A percentile compares a stretch with the other conserved stretches of the same genome.
phyloP scores from a whole-genome alignment of 1,140 invertebrate genomes.

The Tribolium madens region DNA sequence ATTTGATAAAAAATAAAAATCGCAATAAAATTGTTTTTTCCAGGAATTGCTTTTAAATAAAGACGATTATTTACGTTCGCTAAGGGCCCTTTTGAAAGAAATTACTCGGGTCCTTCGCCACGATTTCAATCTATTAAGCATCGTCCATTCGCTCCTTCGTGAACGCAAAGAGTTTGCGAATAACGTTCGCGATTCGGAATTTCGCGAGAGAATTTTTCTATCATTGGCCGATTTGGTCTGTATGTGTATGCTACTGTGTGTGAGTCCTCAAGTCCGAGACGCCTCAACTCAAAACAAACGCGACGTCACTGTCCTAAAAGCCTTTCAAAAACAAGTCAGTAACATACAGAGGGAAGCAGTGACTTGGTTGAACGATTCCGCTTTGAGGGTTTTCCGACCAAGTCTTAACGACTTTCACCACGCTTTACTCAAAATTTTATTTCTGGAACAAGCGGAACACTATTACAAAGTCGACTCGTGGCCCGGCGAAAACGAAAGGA shows the following conservation, averaged over 20 bases:
- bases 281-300: constrained; percentile 71
- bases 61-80: constrained; percentile 90
- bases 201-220: constrained; percentile 85
- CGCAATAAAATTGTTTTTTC: too few relatives aligned
- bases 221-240: constrained; percentile 88
- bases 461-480: constrained; percentile 95
- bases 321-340: constrained; percentile 71
- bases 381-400: constrained; percentile 80
- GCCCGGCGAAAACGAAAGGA: constrained; percentile 89
- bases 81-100: constrained; percentile 87
- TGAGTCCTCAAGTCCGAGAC: constrained; percentile 83
- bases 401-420: constrained; percentile 80
- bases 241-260: constrained; percentile 84
- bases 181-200: constrained; percentile 72
- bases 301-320: constrained; percentile 67
- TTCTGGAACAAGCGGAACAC: constrained; percentile 86
- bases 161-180: constrained; percentile 71
- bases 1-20: neutral
- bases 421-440: constrained; percentile 87
- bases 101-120: constrained; percentile 85
- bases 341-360: constrained; percentile 86
- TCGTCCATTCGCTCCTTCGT: constrained; percentile 78
- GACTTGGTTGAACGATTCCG: constrained; percentile 87
- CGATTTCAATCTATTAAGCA: constrained; percentile 80
- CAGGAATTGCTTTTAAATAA: constrained; percentile 88